Conservation (phyloP, 2,888 invertebrate genomes). For the Zelleria hepariella region DNA sequence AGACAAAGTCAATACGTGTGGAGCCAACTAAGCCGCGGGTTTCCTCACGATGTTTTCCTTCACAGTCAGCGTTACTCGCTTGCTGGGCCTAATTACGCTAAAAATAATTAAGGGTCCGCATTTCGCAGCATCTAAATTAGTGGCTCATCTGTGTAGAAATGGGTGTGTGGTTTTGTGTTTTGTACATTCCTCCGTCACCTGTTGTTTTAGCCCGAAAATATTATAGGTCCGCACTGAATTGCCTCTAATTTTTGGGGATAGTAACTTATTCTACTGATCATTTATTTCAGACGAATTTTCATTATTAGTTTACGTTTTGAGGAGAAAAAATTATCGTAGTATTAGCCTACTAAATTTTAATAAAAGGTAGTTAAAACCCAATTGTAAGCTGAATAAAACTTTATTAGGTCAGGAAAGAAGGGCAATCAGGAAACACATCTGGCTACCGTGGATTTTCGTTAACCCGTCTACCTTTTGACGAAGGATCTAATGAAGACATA, state of each 20-base stretch:
- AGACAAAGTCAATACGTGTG: too few relatives aligned
- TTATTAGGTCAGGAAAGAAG: background rate
- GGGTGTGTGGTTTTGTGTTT: background rate
- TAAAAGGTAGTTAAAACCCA: too few relatives aligned
- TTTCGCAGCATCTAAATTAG: background rate
- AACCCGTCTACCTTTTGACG: background rate
- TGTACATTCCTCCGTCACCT: background rate
- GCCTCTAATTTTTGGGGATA: too few relatives aligned
- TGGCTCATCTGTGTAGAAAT: background rate
- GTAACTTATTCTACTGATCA: too few relatives aligned
- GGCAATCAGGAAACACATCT: background rate
- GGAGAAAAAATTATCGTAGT: too few relatives aligned
- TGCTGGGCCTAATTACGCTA: background rate
- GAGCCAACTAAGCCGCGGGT: too few relatives aligned
- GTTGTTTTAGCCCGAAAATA: background rate
- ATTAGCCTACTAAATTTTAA: too few relatives aligned
- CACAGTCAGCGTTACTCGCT: too few relatives aligned
- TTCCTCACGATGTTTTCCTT: too few relatives aligned
- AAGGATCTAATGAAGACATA: conserved; percentile 2
- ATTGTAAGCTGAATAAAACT: too few relatives aligned
- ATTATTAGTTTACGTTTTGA: too few relatives aligned
- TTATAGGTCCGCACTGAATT: background rate
- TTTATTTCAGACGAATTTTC: too few relatives aligned
- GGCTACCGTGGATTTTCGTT: background rate
- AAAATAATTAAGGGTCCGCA: background rate